Percentiles rank a stretch among this genome's conserved stretches.
Conservation (phyloP, 1,140 invertebrate species). For the Choristoneura fumiferana region DNA sequence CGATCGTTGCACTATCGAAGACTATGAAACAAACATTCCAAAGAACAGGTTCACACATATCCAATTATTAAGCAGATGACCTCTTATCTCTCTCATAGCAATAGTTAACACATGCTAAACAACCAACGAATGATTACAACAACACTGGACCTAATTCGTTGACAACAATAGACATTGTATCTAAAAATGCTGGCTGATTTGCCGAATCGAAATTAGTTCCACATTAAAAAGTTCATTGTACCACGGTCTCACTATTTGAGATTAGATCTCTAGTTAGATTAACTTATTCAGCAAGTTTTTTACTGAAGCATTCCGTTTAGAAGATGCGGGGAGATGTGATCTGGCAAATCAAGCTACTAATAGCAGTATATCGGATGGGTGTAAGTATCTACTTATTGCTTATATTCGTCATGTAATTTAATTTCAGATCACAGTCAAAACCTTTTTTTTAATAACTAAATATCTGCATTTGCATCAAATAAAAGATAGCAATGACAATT, state of each 20-base stretch:
- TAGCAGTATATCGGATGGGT: too few relatives aligned
- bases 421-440: too few relatives aligned
- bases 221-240: conserved; percentile 24
- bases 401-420: too few relatives aligned
- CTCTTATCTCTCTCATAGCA: too few relatives aligned
- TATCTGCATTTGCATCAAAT: too few relatives aligned
- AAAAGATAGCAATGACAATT: too few relatives aligned
- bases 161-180: conserved; percentile 26
- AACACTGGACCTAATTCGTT: conserved; percentile 15
- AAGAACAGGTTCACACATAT: not conserved
- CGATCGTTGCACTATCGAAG: too few relatives aligned
- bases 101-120: too few relatives aligned
- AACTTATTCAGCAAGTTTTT: conserved; percentile 20
- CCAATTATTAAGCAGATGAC: not conserved
- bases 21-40: not conserved
- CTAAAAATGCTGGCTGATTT: not conserved
- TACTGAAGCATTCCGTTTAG: not conserved
- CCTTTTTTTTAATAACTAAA: too few relatives aligned
- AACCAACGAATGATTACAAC: not conserved
- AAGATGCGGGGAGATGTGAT: too few relatives aligned
- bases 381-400: too few relatives aligned
- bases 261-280: conserved; percentile 29
- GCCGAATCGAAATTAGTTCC: conserved; percentile 25
- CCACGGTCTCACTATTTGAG: conserved; percentile 20
- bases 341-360: too few relatives aligned